These are phyloP conservation scores for Psilopsiagon aurifrons DNA, from an alignment of 2,113 vertebrate species.

Conservation along the genomic window DNA sequence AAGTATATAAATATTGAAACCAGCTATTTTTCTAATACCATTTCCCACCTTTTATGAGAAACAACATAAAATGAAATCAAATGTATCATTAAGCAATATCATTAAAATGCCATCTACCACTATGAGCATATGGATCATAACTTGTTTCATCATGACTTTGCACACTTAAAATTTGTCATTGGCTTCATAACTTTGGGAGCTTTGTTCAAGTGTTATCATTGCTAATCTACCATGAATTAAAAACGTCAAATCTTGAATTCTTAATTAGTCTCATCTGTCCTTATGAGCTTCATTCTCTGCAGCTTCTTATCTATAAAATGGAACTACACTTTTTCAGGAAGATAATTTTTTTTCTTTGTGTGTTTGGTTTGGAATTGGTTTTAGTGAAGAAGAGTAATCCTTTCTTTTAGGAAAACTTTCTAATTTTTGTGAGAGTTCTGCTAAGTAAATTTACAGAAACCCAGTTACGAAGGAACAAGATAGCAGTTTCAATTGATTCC, in stretches of 20 bases:
- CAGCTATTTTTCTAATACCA: constrained; percentile 37
- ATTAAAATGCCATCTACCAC: constrained; percentile 64
- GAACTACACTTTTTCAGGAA: neutral
- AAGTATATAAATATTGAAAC: constrained; percentile 56
- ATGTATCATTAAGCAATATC: constrained; percentile 64
- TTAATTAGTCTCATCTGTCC: neutral
- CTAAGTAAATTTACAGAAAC: neutral
- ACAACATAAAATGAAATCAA: constrained; percentile 60
- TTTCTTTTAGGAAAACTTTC: neutral
- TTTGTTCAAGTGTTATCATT: constrained; percentile 13
- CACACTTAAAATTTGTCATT: constrained; percentile 27
- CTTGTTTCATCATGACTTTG: constrained; percentile 50
- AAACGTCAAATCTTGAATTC: neutral
- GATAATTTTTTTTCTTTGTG: fast-evolving
- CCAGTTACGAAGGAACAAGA: neutral
- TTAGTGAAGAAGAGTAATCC: neutral
- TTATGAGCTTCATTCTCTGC: neutral
- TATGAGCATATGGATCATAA: constrained; percentile 57
- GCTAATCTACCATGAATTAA: neutral
- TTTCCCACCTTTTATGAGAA: constrained; percentile 49
- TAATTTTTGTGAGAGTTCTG: neutral
- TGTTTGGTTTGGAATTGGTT: neutral
- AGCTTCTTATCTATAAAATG: neutral
- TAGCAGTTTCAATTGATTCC: neutral
- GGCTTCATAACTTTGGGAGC: neutral